A percentile compares a stretch with the other conserved stretches of the same genome.
Evolutionary conservation across 2,888 invertebrate species (phyloP).

Genomic region (Mylabris sibirica): DNA sequence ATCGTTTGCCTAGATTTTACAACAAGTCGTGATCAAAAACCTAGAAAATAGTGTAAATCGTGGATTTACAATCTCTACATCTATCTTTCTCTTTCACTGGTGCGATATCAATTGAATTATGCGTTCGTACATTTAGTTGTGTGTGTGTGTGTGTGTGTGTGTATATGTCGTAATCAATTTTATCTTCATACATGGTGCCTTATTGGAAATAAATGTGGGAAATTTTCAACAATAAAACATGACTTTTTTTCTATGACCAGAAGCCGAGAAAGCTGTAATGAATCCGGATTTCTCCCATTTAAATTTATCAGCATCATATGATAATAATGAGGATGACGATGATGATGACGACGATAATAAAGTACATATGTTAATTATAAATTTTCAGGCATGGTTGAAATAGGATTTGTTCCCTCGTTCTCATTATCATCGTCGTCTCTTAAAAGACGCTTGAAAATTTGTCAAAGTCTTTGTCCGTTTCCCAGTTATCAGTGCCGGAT

Average conservation of each 20-base stretch:
- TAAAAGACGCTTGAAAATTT: neutral
- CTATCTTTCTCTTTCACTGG: slow-evolving; percentile 1
- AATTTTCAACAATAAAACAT: neutral
- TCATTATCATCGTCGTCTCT: neutral
- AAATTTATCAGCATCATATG: neutral
- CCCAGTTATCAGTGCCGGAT: too few species aligned
- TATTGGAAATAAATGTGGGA: slow-evolving; percentile 1
- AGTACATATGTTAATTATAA: slow-evolving; percentile 3
- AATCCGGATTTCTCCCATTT: neutral
- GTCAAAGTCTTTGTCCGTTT: slow-evolving; percentile 4
- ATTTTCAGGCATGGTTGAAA: slow-evolving; percentile 2
- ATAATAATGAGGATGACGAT: too few species aligned
- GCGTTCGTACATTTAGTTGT: slow-evolving; percentile 18
- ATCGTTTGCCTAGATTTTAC: neutral
- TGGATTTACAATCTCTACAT: slow-evolving; percentile 19
- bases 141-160: neutral
- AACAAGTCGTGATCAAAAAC: slow-evolving; percentile 7
- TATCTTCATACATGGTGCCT: slow-evolving; percentile 19
- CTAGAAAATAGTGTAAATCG: slow-evolving; percentile 23
- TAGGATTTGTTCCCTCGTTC: neutral
- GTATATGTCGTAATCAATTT: slow-evolving; percentile 20
- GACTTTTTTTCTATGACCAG: neutral
- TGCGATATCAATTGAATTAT: slow-evolving; percentile 21
- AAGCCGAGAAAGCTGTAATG: neutral
- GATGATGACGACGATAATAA: neutral